These are phyloP conservation scores for Acanthurus lineatus DNA, from an alignment of 2,797 vertebrate genomes.

Conservation along the genomic window DNA sequence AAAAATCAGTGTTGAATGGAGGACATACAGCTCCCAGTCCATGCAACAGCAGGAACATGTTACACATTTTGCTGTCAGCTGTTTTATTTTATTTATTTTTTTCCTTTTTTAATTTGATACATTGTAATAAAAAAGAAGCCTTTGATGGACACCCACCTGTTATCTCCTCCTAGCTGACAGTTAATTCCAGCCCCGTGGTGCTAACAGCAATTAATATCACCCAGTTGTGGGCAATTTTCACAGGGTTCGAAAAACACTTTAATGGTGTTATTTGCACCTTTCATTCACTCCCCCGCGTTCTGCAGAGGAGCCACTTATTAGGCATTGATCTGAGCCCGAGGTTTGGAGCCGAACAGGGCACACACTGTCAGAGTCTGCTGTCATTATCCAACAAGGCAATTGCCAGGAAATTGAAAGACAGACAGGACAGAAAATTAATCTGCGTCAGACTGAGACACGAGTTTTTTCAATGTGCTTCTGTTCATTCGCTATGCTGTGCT, in stretches of 20 bases:
- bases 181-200: slow-evolving; percentile 46
- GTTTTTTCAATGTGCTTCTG: background rate
- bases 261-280: slow-evolving; percentile 67
- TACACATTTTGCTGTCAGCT: slow-evolving; percentile 37
- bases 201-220: slow-evolving; percentile 72
- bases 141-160: slow-evolving; percentile 56
- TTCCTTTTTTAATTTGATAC: slow-evolving; percentile 14
- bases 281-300: slow-evolving; percentile 47
- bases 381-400: slow-evolving; percentile 53
- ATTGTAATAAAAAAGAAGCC: slow-evolving; percentile 22
- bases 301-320: slow-evolving; percentile 48
- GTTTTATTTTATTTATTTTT: background rate
- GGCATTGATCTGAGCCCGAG: slow-evolving; percentile 57
- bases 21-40: slow-evolving; percentile 8
- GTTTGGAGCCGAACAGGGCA: slow-evolving; percentile 40
- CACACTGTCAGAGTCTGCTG: slow-evolving; percentile 44
- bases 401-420: slow-evolving; percentile 54
- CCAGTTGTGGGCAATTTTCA: slow-evolving; percentile 42
- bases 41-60: slow-evolving; percentile 16
- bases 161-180: slow-evolving; percentile 47
- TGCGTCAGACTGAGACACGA: slow-evolving; percentile 18
- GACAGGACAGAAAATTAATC: slow-evolving; percentile 45
- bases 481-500: background rate
- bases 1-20: background rate
- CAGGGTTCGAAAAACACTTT: slow-evolving; percentile 50